Conservation (phyloP, 2,888 invertebrate species). For the Sminthurides aquaticus region DNA sequence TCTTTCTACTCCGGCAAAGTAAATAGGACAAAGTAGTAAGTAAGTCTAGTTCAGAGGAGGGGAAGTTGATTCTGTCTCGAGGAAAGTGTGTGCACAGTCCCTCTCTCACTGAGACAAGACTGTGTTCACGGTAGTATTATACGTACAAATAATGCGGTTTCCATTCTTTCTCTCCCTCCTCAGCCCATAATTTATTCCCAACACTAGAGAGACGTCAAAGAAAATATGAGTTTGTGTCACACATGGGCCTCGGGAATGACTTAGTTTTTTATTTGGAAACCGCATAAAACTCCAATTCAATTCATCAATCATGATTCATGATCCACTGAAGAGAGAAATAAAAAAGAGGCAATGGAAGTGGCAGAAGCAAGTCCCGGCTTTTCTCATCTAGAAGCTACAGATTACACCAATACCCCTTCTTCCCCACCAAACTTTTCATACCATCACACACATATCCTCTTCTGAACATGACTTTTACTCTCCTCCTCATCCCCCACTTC, state of each 20-base stretch:
- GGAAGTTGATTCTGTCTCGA: not conserved
- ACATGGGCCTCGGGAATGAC: not conserved
- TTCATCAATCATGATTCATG: not conserved
- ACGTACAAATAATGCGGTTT: not conserved
- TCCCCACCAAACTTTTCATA: not conserved
- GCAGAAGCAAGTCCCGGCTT: no score
- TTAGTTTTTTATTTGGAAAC: not conserved
- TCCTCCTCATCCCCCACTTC: no score
- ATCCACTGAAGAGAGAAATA: not conserved
- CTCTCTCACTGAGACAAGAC: not conserved
- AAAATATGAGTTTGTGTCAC: not conserved
- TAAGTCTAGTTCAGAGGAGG: not conserved
- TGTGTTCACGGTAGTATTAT: not conserved
- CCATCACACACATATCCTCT: no score
- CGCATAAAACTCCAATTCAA: not conserved
- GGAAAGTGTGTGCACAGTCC: not conserved
- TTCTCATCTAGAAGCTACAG: not conserved
- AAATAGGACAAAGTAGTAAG: no score
- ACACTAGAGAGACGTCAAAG: not conserved
- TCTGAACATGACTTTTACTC: no score
- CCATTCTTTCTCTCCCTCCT: not conserved
- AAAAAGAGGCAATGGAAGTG: not conserved
- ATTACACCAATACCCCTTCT: not conserved
- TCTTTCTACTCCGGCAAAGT: no score
- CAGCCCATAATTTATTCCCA: not conserved